Percentiles rank a stretch among this genome's conserved stretches.
Evolutionary conservation across 1,140 invertebrate genomes (phyloP).

Genomic region (Aricia agestis): DNA sequence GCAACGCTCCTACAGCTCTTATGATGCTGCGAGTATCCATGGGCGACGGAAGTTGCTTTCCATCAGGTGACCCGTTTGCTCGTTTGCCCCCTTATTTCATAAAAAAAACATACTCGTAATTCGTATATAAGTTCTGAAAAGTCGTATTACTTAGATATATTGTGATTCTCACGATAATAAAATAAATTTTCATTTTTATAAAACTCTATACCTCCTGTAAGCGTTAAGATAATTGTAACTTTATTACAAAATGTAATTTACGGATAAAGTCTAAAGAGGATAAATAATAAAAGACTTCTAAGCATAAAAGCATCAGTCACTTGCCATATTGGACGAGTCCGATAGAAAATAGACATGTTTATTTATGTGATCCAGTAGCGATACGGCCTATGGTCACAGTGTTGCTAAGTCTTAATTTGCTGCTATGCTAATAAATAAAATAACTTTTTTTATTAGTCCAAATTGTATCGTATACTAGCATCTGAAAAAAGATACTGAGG

Average conservation of each 20-base stretch:
- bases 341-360: constrained; percentile 1
- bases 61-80: too few species aligned
- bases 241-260: neutral
- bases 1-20: too few species aligned
- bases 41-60: too few species aligned
- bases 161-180: neutral
- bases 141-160: neutral
- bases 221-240: neutral
- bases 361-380: neutral
- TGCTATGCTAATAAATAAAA: too few species aligned
- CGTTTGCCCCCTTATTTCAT: too few species aligned
- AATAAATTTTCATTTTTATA: neutral
- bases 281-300: neutral
- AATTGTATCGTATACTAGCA: too few species aligned
- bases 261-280: neutral
- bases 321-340: neutral
- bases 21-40: too few species aligned
- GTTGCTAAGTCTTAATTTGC: too few species aligned
- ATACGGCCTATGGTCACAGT: neutral
- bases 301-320: neutral
- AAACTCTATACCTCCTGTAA: neutral
- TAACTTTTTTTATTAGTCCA: too few species aligned
- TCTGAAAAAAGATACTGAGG: too few species aligned
- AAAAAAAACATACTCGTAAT: too few species aligned
- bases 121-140: too few species aligned